phyloP scores from a whole-genome alignment of 2,113 vertebrate species.

The Vulpes lagopus region DNA sequence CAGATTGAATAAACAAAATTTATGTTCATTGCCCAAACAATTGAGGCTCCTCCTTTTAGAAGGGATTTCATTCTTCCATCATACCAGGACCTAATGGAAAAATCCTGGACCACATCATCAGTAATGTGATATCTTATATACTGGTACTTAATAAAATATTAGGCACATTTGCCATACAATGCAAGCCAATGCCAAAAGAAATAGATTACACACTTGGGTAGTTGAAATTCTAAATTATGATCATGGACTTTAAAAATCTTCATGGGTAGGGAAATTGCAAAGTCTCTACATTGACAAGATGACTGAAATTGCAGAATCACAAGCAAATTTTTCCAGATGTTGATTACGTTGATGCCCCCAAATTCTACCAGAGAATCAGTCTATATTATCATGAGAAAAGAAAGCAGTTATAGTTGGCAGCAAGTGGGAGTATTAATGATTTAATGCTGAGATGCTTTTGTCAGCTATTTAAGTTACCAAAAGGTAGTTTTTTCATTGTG shows the following conservation, averaged over 20 bases:
- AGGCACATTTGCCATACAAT: background rate
- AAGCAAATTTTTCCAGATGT: slow-evolving; percentile 71
- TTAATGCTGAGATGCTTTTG: slow-evolving; percentile 76
- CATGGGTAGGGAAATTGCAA: background rate
- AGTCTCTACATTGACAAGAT: slow-evolving; percentile 38
- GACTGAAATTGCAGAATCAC: slow-evolving; percentile 59
- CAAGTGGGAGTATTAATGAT: slow-evolving; percentile 82
- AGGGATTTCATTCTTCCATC: background rate
- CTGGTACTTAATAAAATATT: background rate
- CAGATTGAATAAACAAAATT: background rate
- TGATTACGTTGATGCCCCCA: slow-evolving; percentile 65
- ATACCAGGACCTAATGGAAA: background rate
- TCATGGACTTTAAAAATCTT: slow-evolving; percentile 29
- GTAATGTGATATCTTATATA: background rate
- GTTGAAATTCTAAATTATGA: slow-evolving; percentile 17
- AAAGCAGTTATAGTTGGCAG: slow-evolving; percentile 79
- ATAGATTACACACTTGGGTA: background rate
- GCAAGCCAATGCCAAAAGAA: slow-evolving; percentile 16
- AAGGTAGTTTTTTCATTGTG: slow-evolving; percentile 76
- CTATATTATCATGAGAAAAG: slow-evolving; percentile 83
- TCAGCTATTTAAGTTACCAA: slow-evolving; percentile 80
- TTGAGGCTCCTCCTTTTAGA: background rate
- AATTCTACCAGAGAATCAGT: slow-evolving; percentile 74
- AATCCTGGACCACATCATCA: background rate
- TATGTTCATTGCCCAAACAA: background rate